Percentiles rank a stretch among this genome's conserved stretches.
Conservation (phyloP, 2,888 invertebrate species). For the Lepidocyrtoides sp. region DNA sequence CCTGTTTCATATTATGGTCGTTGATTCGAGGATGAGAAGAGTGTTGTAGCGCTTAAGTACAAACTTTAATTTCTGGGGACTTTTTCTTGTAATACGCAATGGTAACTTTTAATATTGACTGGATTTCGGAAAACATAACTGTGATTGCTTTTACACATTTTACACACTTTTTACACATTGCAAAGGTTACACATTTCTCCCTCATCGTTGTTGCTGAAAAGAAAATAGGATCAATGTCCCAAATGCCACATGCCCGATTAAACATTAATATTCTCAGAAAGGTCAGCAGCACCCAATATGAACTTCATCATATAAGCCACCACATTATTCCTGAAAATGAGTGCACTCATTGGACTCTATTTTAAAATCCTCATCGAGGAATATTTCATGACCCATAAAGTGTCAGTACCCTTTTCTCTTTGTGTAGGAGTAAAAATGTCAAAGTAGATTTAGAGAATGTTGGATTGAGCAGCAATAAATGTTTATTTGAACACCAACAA, state of each 20-base stretch:
- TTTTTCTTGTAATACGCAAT: too few species aligned
- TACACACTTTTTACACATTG: background rate
- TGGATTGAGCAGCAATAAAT: too few species aligned
- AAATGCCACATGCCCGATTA: background rate
- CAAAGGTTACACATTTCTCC: background rate
- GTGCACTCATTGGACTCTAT: background rate
- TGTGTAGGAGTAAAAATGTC: background rate
- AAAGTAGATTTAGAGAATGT: too few species aligned
- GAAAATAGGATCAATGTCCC: background rate
- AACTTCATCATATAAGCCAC: background rate
- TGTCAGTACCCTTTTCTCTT: background rate
- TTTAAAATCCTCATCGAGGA: background rate
- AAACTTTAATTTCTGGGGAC: background rate
- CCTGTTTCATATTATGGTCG: slow-evolving; percentile 31
- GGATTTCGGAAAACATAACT: background rate
- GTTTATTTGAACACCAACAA: background rate
- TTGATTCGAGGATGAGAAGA: background rate
- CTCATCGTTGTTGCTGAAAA: background rate
- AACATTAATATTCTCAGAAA: too few species aligned
- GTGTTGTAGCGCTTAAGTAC: background rate
- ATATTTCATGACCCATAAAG: background rate
- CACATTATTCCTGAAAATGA: background rate
- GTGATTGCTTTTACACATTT: too few species aligned
- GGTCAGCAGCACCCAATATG: too few species aligned
- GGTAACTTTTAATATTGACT: too few species aligned